These are phyloP conservation scores for Ectemnius cavifrons DNA, from an alignment of 2,888 invertebrate species.

Conservation along the genomic window DNA sequence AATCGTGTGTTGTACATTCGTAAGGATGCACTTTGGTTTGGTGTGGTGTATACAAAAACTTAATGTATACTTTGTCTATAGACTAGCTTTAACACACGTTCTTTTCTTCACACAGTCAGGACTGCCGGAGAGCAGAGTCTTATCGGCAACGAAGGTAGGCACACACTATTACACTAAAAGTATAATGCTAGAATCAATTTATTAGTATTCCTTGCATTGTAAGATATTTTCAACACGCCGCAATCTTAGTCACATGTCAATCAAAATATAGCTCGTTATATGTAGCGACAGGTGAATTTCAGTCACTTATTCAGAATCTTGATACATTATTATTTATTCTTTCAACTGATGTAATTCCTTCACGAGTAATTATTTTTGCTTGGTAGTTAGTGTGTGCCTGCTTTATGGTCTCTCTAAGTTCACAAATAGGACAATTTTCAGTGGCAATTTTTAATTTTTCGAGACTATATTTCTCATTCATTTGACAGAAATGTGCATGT, in stretches of 20 bases:
- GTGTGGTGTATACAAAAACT: slow-evolving; percentile 8
- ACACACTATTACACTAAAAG: slow-evolving; percentile 59
- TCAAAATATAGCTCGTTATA: too few species aligned
- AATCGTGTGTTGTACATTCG: too few species aligned
- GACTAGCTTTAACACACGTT: slow-evolving; percentile 41
- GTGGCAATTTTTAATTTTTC: too few species aligned
- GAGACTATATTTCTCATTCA: too few species aligned
- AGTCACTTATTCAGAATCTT: too few species aligned
- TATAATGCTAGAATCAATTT: slow-evolving; percentile 50
- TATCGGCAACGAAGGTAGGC: slow-evolving; percentile 82
- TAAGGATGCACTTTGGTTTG: not conserved
- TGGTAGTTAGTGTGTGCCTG: slow-evolving; percentile 73
- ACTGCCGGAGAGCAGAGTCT: slow-evolving; percentile 79
- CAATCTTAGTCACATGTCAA: too few species aligned
- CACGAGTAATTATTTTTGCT: slow-evolving; percentile 23
- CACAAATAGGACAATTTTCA: not conserved
- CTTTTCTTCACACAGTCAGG: slow-evolving; percentile 78
- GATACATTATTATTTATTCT: too few species aligned
- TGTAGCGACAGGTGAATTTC: too few species aligned
- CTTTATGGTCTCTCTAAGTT: slow-evolving; percentile 54
- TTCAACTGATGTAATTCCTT: too few species aligned
- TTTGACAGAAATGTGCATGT: too few species aligned
- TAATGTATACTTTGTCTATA: not conserved
- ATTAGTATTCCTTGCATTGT: not conserved
- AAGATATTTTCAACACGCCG: too few species aligned